A percentile compares a stretch with the other conserved stretches of the same genome.
Evolutionary conservation across 2,888 invertebrate species (phyloP).

Genomic region (Coremacera marginata): DNA sequence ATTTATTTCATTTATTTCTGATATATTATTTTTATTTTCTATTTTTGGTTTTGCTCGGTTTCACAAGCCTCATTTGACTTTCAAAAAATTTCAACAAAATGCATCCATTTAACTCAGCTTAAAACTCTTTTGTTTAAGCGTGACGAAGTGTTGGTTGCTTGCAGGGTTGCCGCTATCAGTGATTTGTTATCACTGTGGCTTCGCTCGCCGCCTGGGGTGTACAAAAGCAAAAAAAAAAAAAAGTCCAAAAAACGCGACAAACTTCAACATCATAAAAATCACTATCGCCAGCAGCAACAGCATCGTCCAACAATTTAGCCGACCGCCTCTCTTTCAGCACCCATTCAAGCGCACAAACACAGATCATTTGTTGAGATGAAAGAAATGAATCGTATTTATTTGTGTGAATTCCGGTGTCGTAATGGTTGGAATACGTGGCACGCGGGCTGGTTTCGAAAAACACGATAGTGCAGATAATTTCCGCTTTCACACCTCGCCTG

Average conservation of each 20-base stretch:
- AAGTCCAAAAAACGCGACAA: background rate
- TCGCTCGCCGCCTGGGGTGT: too few relatives aligned
- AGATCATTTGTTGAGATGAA: conserved; percentile 9
- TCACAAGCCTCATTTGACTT: background rate
- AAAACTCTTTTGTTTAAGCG: background rate
- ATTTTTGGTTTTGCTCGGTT: background rate
- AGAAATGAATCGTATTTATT: background rate
- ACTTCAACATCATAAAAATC: conserved; percentile 2
- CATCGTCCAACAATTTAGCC: background rate
- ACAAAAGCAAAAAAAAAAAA: background rate
- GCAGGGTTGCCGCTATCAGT: background rate
- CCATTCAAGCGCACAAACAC: background rate
- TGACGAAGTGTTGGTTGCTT: background rate
- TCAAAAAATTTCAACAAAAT: background rate
- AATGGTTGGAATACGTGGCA: background rate
- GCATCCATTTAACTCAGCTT: background rate
- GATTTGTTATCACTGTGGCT: background rate
- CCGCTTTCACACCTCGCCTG: conserved; percentile 35
- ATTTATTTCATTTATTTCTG: too few relatives aligned
- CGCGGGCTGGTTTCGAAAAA: background rate
- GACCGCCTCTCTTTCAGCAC: background rate
- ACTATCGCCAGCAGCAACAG: background rate
- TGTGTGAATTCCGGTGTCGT: background rate
- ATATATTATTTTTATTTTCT: background rate
- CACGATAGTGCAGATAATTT: conserved; percentile 22